Base-by-base conservation (phyloP, 2,888 invertebrate genomes). In the Ligdia adustata region DNA sequence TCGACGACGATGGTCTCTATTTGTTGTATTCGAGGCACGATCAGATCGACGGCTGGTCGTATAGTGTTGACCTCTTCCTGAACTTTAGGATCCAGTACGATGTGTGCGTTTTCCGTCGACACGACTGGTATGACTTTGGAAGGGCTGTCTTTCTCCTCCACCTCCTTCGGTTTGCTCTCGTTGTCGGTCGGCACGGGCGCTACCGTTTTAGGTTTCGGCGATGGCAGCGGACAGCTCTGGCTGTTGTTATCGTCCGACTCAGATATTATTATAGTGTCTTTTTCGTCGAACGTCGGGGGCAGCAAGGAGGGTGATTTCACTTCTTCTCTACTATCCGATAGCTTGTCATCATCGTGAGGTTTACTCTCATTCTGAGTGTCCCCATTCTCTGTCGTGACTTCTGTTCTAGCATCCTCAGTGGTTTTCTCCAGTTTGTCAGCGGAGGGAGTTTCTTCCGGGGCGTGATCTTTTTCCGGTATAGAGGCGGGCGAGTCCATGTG, bases 221-320 rank as follows among this genome's bases (percentile, higher is more conserved):
- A 87, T n/a, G 89, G 89, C 14, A 89, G 57, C 1, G 89, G 89
- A 59, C 90, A 88, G 62, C 89, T 89, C 57, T 90, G 84, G 67
- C 91, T 84, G 64, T 90, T 82, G 60, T 87, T 89, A 52, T 90
- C 86, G 64, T 90, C 90, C 7, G 89, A 90, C 62, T 90, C 89
- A 0, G 89, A 88, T 66, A 90, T 90, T 6, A 88, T 71, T 14
- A 91, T 86, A 0, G 87, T 88, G 42, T 88, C 91, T 66, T 85
- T 86, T 47, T 91, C 91, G 52, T 88, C 87, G 1, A 79, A 53
- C 7, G 66, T 54, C 6, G 73, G 50, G 64, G 48, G 48, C 28
- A 48, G 15, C 32, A 83, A 79, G 1, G 60, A 45, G 1, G 83
- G 81, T 2, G 83, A 81, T 52, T 77, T 73, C 29, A 75, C 71